Evolutionary conservation across 2,113 vertebrate genomes (phyloP).

Genomic region (Cryptomyrus ogoouensis): DNA sequence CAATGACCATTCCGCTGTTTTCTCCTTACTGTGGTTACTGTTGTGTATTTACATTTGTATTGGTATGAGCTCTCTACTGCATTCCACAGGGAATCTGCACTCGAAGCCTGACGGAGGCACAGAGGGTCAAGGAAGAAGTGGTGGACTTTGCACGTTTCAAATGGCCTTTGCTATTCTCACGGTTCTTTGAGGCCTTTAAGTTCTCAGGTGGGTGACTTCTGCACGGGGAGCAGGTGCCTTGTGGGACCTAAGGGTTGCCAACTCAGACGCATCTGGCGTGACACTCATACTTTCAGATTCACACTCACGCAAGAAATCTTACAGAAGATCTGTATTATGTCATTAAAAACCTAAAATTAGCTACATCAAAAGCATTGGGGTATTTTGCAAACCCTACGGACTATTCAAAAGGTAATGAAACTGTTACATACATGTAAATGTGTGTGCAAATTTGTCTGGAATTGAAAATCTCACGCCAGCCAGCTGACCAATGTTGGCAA

Average conservation of each 20-base stretch:
- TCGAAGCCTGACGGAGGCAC: slow-evolving; percentile 82
- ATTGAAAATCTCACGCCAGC: neutral
- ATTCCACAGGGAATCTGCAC: slow-evolving; percentile 80
- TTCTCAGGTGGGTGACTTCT: slow-evolving; percentile 73
- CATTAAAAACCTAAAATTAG: neutral
- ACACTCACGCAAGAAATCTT: neutral
- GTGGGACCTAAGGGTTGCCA: neutral
- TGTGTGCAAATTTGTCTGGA: neutral
- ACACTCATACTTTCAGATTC: neutral
- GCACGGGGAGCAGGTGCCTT: too few relatives aligned
- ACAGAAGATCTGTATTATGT: neutral
- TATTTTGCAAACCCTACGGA: neutral
- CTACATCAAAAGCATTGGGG: neutral
- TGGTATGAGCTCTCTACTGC: neutral
- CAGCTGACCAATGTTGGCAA: neutral
- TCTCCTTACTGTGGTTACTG: neutral
- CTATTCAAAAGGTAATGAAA: neutral
- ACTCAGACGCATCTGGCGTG: neutral
- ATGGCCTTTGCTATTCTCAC: slow-evolving; percentile 95
- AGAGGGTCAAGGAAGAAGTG: slow-evolving; percentile 91
- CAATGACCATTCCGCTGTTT: neutral
- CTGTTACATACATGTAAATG: neutral
- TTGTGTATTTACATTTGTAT: neutral
- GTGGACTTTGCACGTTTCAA: slow-evolving; percentile 96
- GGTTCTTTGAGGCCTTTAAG: slow-evolving; percentile 96